Evolutionary conservation across 2,113 vertebrate genomes (phyloP).

Genomic region (Otolemur garnettii): DNA sequence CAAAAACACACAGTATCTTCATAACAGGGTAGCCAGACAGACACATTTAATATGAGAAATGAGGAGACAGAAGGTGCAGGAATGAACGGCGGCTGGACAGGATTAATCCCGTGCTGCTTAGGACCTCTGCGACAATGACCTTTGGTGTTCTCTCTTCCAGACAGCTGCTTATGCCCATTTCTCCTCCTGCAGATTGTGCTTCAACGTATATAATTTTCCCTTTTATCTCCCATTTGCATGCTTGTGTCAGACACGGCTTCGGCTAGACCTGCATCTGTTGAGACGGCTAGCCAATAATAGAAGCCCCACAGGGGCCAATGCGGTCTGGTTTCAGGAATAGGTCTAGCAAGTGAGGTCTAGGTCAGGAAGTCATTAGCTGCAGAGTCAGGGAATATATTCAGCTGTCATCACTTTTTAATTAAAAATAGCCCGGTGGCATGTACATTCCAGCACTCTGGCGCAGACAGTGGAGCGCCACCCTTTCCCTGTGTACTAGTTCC

Average conservation of each 20-base stretch:
- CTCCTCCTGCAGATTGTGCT: constrained; percentile 34
- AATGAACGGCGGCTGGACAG: neutral
- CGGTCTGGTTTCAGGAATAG: constrained; percentile 65
- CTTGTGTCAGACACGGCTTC: constrained; percentile 73
- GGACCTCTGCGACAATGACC: constrained; percentile 58
- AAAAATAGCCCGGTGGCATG: constrained; percentile 86
- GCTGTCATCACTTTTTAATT: constrained; percentile 89
- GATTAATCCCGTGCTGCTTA: neutral
- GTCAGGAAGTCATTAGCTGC: constrained; percentile 85
- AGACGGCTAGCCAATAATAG: constrained; percentile 78
- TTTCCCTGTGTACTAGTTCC: neutral
- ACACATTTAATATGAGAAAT: constrained; percentile 29
- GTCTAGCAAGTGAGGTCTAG: constrained; percentile 79
- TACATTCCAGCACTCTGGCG: constrained; percentile 72
- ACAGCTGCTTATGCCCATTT: constrained; percentile 67
- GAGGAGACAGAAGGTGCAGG: neutral
- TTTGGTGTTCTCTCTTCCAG: constrained; percentile 62
- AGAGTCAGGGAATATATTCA: constrained; percentile 85
- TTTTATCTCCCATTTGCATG: constrained; percentile 68
- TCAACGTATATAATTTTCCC: constrained; percentile 64
- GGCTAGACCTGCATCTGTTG: constrained; percentile 76
- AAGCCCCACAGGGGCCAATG: constrained; percentile 66
- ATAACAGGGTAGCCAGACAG: neutral
- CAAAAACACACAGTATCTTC: neutral
- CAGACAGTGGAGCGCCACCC: constrained; percentile 67